Evolutionary conservation across 2,888 invertebrate genomes (phyloP), one percentile per base, ranked within the genome.

Genomic region (Galerucella nymphaeae): DNA sequence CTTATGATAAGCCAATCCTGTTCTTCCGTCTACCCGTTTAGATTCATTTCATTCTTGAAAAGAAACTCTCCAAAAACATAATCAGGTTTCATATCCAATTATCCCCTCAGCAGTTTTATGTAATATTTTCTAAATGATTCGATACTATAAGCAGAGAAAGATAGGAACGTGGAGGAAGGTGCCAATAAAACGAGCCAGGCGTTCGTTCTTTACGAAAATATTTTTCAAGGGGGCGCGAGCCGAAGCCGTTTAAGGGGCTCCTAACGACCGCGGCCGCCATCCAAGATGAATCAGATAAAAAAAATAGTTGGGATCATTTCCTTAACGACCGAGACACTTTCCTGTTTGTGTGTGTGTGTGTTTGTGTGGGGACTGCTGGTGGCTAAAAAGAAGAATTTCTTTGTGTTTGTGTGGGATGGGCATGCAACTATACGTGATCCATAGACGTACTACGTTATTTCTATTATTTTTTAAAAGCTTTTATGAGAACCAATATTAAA

Each of bases 251-350:
- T 58, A 58, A 14, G 58, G 16, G 53, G 58, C 57, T 14, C 50
- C 50, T 67, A 67, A 67, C 67, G 67, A 67, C 67, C 59, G 48
- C 70, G 55, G 41, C 48, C 41, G 48, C 50, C 30, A 23, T 64
- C 69, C n/a, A 42, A 65, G 63, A 55, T 70, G 73, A 64, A 70
- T 75, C 75, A 73, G 71, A 71, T 69, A 67, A 71, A 69, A 75
- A 73, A 75, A 74, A 70, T 63, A 62, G 50, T 73, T 72, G 69
- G 58, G 68, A 74, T 71, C 71, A 70, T 72, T 73, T 76, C 71
- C 74, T 76, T 71, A 76, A 76, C 72, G 74, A 72, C 66, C 68
- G 68, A 69, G 50, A 68, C 74, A 70, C 71, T 74, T 73, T 74
- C 73, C 70, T 73, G 74, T 76, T 64, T 62, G 57, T 55, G 16